Evolutionary conservation across 2,888 invertebrate genomes (phyloP), one percentile per base, ranked within the genome.

Genomic region (Oscheius myriophilus): DNA sequence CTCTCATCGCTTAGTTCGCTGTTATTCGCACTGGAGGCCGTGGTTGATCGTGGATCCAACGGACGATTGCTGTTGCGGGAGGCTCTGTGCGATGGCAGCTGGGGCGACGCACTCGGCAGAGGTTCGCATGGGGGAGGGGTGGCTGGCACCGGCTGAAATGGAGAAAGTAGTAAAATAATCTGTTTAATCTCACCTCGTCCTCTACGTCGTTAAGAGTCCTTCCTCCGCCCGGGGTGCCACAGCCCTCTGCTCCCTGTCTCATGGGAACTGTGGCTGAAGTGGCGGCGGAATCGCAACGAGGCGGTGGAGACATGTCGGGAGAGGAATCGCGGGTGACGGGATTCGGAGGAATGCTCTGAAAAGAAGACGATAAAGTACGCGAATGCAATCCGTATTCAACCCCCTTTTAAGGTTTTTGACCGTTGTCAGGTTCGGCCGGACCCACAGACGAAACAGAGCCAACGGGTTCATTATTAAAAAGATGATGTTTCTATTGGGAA

Each of bases 171-270:
- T 26, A 2, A 41, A 18, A 26, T 21, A 45, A 62, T 51, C 2
- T 14, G n/a, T 16, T 43, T 21, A 18, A 7, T 23, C 4, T 43
- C 39, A 57, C 67, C 67, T 52, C 59, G 21, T 58, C 66, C 9
- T 58, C 67, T 2, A 59, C 52, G 26, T 61, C 67, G 3, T 33
- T 23, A 1, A 61, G 26, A 14, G 53, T 33, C 43, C 59, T 43
- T 12, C 67, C 67, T 26, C 67, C 67, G 7, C 67, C 67, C 1
- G 67, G 67, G 14, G 67, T 46, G 3, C 33, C 33, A 33, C 33
- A 33, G 11, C 14, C 49, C n/a, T 41, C 45, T 2, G 42, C 54
- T 12, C 23, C 66, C 4, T 18, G 41, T 49, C 57, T 14, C 57
- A 51, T 55, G 11, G 57, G 57, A 54, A 57, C 49, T 12, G 66